Conservation (phyloP, 2,888 invertebrate genomes). For the Hipparchia semele region DNA sequence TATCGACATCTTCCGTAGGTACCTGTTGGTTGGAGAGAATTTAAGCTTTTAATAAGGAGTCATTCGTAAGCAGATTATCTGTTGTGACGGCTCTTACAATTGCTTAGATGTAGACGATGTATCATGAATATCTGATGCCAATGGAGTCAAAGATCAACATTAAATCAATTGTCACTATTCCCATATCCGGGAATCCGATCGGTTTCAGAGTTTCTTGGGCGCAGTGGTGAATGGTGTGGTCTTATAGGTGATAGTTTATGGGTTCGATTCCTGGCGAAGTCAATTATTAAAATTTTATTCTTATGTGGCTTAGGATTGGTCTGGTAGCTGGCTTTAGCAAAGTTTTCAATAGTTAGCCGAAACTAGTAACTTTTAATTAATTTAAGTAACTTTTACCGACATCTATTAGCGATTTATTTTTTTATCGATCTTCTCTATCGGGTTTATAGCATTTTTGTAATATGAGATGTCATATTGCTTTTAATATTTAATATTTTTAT, state of each 20-base stretch:
- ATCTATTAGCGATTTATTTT: no score
- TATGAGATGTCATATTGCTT: no score
- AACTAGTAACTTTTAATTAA: no score
- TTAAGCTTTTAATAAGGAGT: slow-evolving; percentile 1
- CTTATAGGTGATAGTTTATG: no score
- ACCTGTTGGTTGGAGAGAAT: neutral
- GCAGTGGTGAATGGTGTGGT: no score
- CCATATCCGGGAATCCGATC: slow-evolving; percentile 34
- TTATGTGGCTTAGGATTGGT: no score
- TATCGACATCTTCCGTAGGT: slow-evolving; percentile 6
- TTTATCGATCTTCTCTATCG: no score
- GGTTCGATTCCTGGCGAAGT: neutral
- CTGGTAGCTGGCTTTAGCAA: no score
- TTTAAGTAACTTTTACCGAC: no score
- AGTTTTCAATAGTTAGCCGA: no score
- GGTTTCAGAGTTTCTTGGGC: neutral
- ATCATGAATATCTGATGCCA: slow-evolving; percentile 46
- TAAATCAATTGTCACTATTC: slow-evolving; percentile 47
- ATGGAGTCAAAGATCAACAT: slow-evolving; percentile 54
- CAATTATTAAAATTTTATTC: neutral
- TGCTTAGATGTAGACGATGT: slow-evolving; percentile 19
- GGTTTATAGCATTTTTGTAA: no score
- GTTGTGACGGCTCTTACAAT: slow-evolving; percentile 21
- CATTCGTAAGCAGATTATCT: slow-evolving; percentile 33
- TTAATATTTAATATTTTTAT: no score